These are phyloP conservation scores for Aphelenchoides besseyi DNA, from an alignment of 1,140 invertebrate species.

Conservation along the genomic window DNA sequence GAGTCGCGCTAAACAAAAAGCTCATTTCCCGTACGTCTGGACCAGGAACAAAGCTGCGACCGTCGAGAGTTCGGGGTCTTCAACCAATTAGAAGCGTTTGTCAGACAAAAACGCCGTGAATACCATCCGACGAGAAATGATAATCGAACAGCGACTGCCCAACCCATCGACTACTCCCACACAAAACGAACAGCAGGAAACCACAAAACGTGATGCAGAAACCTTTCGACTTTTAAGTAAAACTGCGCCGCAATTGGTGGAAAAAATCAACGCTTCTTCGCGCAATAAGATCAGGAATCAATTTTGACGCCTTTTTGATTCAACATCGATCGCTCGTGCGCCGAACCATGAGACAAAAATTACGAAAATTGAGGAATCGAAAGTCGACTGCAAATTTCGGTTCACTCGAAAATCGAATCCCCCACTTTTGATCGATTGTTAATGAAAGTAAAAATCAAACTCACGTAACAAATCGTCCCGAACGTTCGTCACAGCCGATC, in stretches of 20 bases:
- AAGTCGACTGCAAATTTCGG: no score
- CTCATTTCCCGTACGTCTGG: no score
- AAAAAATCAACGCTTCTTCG: background rate
- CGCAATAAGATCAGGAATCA: slow-evolving; percentile 22
- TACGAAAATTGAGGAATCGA: background rate
- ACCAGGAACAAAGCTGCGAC: no score
- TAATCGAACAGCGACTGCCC: no score
- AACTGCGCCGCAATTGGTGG: background rate
- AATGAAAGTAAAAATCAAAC: background rate
- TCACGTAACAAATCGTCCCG: no score
- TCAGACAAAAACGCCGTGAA: no score
- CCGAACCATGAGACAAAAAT: background rate
- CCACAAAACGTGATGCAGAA: background rate
- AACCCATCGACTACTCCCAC: no score
- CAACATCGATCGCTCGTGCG: background rate
- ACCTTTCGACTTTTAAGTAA: background rate
- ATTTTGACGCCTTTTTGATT: background rate
- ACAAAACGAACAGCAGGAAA: background rate
- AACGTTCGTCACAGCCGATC: no score
- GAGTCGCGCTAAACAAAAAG: no score
- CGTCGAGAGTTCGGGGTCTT: no score
- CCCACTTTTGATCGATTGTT: background rate
- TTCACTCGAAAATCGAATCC: background rate
- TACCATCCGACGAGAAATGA: no score
- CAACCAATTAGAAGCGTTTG: no score